Evolutionary conservation across 2,113 vertebrate species (phyloP).

Genomic region (Chionodraco myersi): DNA sequence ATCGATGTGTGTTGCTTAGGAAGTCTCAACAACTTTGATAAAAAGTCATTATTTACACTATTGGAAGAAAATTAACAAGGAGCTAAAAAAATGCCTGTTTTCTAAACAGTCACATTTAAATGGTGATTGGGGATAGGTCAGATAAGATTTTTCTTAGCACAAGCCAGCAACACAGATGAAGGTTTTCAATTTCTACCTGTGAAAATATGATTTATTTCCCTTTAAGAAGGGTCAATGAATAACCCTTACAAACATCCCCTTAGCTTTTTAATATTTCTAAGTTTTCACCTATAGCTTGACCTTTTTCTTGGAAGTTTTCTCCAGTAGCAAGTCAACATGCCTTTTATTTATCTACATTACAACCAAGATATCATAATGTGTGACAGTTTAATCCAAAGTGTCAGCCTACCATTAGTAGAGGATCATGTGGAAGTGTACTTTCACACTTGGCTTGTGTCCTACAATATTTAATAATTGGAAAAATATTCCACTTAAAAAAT

Average conservation of each 20-base stretch:
- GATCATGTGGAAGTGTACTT: background rate
- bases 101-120: no score
- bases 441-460: background rate
- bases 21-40: background rate
- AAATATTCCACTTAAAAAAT: no score
- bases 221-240: slow-evolving; percentile 47
- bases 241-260: slow-evolving; percentile 43
- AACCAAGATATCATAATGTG: slow-evolving; percentile 3
- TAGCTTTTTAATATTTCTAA: slow-evolving; percentile 49
- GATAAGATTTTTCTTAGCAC: background rate
- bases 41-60: background rate
- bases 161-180: slow-evolving; percentile 10
- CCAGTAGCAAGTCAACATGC: background rate
- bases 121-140: no score
- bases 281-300: slow-evolving; percentile 34
- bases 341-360: background rate
- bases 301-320: slow-evolving; percentile 46
- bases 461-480: background rate
- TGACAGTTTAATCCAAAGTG: slow-evolving; percentile 4
- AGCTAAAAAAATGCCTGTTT: background rate
- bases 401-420: background rate
- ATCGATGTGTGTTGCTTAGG: no score
- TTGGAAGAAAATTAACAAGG: background rate
- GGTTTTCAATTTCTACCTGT: slow-evolving; percentile 20
- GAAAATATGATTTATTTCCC: slow-evolving; percentile 43